Percentiles rank a stretch among this genome's conserved stretches.
Conservation (phyloP, 2,113 vertebrate genomes). For the Catharus bicknelli region DNA sequence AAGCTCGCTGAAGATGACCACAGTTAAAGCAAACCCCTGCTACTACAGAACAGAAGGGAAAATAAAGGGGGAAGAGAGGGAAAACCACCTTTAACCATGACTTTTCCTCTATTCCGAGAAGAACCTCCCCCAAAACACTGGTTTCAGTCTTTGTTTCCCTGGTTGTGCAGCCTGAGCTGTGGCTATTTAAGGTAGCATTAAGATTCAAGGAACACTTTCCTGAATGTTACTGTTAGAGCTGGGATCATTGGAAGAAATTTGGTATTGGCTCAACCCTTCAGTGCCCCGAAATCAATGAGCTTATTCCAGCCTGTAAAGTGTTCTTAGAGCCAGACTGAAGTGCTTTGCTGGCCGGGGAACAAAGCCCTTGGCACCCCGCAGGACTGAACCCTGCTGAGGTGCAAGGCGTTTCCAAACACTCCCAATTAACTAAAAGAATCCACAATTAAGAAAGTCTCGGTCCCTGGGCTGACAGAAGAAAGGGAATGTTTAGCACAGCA, state of each 20-base stretch:
- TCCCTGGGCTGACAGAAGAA: neutral
- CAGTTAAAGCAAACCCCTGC: neutral
- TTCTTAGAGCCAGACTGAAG: neutral
- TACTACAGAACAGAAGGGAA: neutral
- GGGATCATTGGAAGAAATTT: neutral
- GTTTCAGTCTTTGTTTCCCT: neutral
- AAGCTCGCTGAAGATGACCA: neutral
- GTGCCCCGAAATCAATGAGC: neutral
- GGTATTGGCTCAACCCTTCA: neutral
- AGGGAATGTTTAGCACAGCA: neutral
- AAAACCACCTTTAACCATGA: neutral
- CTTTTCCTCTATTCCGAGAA: neutral
- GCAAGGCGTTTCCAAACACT: neutral
- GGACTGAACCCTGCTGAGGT: conserved; percentile 37
- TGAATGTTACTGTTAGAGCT: neutral
- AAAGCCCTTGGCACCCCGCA: conserved; percentile 12
- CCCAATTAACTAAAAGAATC: conserved; percentile 23
- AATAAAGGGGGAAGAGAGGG: neutral
- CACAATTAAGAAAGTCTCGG: conserved; percentile 4
- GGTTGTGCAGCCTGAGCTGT: neutral
- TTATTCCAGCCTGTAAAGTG: neutral
- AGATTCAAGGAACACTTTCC: conserved; percentile 1
- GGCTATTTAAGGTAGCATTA: neutral
- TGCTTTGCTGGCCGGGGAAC: conserved; percentile 28
- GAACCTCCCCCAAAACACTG: neutral